Percentiles rank a stretch among this genome's conserved stretches.
Conservation (phyloP, 2,797 vertebrate genomes). For the Vespertilio murinus region DNA sequence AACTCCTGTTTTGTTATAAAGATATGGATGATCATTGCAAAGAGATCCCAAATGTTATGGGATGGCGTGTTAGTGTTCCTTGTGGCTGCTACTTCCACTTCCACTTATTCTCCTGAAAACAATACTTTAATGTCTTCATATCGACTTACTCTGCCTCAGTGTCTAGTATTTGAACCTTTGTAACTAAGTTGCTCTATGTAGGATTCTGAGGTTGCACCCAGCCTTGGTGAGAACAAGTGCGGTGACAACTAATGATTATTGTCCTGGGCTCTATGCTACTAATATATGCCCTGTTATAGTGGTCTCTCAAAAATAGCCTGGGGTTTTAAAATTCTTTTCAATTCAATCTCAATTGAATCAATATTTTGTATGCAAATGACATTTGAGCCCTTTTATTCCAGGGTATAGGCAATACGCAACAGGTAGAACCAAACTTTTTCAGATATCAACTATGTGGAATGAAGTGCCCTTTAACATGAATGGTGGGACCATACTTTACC, state of each 20-base stretch:
- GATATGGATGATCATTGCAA: neutral
- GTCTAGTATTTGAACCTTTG: neutral
- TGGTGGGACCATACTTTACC: neutral
- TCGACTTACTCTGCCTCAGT: neutral
- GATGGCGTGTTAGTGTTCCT: neutral
- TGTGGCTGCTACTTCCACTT: neutral
- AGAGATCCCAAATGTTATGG: neutral
- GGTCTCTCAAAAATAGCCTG: neutral
- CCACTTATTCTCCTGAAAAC: neutral
- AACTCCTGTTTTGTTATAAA: neutral
- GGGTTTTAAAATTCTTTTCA: neutral
- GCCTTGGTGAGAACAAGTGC: neutral
- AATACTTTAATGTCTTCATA: neutral
- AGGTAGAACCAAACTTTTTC: neutral
- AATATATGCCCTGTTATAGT: neutral
- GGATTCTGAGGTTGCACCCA: neutral
- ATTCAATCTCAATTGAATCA: neutral
- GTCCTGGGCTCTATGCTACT: neutral
- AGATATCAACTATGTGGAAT: neutral
- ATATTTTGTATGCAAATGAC: neutral
- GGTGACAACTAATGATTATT: neutral
- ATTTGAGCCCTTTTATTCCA: slow-evolving; percentile 7
- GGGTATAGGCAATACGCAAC: neutral
- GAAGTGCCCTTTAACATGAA: neutral
- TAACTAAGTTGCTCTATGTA: neutral